Conservation (phyloP, 2,797 vertebrate genomes). For the Gephyroberyx darwinii region DNA sequence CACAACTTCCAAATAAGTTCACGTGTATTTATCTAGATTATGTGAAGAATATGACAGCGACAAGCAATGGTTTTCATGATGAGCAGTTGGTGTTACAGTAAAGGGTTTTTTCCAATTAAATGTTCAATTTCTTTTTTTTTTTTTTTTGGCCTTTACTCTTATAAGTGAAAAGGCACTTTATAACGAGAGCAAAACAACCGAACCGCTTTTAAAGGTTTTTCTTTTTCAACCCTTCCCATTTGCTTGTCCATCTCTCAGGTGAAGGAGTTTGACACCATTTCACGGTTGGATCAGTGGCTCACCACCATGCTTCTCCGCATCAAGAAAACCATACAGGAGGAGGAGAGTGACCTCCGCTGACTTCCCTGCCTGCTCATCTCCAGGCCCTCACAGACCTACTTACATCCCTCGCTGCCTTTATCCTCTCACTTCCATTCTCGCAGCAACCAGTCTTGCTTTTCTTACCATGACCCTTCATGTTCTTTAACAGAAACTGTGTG, state of each 20-base stretch:
- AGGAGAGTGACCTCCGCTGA: slow-evolving; percentile 90
- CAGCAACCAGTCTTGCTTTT: slow-evolving; percentile 23
- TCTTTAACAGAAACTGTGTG: slow-evolving; percentile 25
- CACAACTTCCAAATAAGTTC: too few relatives aligned
- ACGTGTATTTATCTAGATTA: too few relatives aligned
- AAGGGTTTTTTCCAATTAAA: too few relatives aligned
- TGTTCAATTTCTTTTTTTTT: too few relatives aligned
- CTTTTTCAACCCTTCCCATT: not conserved
- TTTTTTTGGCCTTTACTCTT: too few relatives aligned
- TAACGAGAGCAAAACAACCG: too few relatives aligned
- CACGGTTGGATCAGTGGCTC: slow-evolving; percentile 93
- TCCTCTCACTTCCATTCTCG: slow-evolving; percentile 49
- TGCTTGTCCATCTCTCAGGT: slow-evolving; percentile 62
- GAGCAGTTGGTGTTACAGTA: too few relatives aligned
- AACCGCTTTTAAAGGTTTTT: not conserved
- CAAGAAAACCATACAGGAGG: slow-evolving; percentile 93
- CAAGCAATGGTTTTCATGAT: too few relatives aligned
- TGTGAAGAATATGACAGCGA: too few relatives aligned
- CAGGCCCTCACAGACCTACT: not conserved
- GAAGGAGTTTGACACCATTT: slow-evolving; percentile 91
- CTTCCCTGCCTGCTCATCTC: not conserved
- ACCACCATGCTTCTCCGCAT: slow-evolving; percentile 94
- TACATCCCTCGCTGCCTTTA: slow-evolving; percentile 50
- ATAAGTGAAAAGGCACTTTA: too few relatives aligned
- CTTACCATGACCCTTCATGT: slow-evolving; percentile 24